Percentiles rank a stretch among this genome's conserved stretches.
Evolutionary conservation across 2,797 vertebrate genomes (phyloP).

Genomic region (Betta splendens): DNA sequence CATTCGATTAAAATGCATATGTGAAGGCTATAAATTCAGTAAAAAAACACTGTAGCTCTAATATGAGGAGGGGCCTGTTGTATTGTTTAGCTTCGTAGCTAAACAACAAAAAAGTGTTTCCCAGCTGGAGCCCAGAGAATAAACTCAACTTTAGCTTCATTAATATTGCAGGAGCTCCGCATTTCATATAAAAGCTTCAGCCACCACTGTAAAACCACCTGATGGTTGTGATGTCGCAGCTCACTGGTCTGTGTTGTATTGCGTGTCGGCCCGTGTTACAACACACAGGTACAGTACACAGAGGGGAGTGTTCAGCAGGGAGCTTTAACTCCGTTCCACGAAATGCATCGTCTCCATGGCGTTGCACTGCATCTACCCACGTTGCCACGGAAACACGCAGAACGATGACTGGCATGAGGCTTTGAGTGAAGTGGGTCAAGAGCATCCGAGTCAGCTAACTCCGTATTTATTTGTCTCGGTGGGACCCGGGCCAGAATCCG

Average conservation of each 20-base stretch:
- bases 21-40: no score
- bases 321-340: conserved; percentile 41
- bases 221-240: no score
- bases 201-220: no score
- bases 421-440: conserved; percentile 64
- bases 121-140: no score
- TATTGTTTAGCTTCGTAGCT: no score
- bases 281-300: conserved; percentile 23
- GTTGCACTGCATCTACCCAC: conserved; percentile 61
- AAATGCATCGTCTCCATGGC: conserved; percentile 74
- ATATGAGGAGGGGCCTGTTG: no score
- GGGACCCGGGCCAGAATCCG: neutral
- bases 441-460: conserved; percentile 32
- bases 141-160: neutral
- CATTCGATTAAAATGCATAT: neutral
- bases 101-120: no score
- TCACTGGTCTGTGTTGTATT: neutral
- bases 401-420: conserved; percentile 43
- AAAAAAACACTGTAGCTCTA: no score
- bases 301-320: conserved; percentile 48
- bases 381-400: conserved; percentile 79
- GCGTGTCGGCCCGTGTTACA: conserved; percentile 2
- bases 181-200: neutral
- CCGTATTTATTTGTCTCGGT: neutral
- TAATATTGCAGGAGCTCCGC: neutral